Conservation (phyloP, 1,140 invertebrate genomes). For the Glomeris maerens region DNA sequence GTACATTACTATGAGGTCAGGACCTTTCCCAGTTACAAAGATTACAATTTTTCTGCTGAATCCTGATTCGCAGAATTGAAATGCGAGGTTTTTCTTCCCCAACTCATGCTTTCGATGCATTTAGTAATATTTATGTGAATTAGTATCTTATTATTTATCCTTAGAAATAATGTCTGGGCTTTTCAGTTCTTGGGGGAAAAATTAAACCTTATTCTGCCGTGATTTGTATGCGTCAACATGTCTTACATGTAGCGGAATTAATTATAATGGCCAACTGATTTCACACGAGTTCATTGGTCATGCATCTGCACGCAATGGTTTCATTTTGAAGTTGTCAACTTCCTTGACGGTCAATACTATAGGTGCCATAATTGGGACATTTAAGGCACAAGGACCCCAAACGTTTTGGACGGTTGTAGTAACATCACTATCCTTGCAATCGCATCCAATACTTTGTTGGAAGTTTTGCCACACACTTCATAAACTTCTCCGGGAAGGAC, state of each 20-base stretch:
- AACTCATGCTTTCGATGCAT: too few relatives aligned
- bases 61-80: too few relatives aligned
- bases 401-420: slow-evolving; percentile 78
- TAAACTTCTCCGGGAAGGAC: slow-evolving; percentile 88
- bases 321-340: slow-evolving; percentile 18
- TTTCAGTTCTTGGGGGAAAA: neutral
- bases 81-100: too few relatives aligned
- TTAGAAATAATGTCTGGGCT: too few relatives aligned
- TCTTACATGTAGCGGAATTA: neutral
- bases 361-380: slow-evolving; percentile 90
- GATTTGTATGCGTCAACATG: neutral
- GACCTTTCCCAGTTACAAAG: too few relatives aligned
- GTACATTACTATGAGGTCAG: too few relatives aligned
- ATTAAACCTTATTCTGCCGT: neutral
- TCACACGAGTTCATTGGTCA: neutral
- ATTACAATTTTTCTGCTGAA: too few relatives aligned
- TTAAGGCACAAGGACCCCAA: slow-evolving; percentile 72
- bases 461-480: slow-evolving; percentile 97
- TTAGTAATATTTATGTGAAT: too few relatives aligned
- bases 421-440: slow-evolving; percentile 68
- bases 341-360: neutral
- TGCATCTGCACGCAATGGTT: neutral
- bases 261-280: neutral
- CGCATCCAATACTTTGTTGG: slow-evolving; percentile 90
- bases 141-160: too few relatives aligned